phyloP scores from a whole-genome alignment of 1,140 invertebrate species.

The Arion vulgaris region DNA sequence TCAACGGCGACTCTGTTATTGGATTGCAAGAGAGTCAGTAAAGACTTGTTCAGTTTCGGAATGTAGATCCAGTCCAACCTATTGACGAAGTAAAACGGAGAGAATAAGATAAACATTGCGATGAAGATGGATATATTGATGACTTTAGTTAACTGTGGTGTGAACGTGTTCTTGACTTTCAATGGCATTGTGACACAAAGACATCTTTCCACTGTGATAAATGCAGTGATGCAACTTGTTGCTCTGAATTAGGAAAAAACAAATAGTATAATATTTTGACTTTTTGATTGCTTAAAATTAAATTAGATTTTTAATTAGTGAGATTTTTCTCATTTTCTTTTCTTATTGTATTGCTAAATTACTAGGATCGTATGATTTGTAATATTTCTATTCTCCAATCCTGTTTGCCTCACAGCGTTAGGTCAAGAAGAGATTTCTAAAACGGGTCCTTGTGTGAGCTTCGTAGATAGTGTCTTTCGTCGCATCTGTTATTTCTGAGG shows the following conservation, averaged over 20 bases:
- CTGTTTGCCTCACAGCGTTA: too few relatives aligned
- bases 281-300: too few relatives aligned
- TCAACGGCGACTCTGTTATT: neutral
- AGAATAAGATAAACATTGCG: neutral
- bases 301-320: too few relatives aligned
- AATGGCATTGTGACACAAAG: constrained; percentile 11
- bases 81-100: neutral
- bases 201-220: constrained; percentile 8
- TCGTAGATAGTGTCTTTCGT: too few relatives aligned
- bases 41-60: neutral
- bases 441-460: too few relatives aligned
- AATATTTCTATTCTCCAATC: too few relatives aligned
- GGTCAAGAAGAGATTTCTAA: too few relatives aligned
- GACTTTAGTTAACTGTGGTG: neutral
- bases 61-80: neutral
- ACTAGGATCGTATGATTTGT: too few relatives aligned
- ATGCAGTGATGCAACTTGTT: constrained; percentile 8
- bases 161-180: neutral
- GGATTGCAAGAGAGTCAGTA: neutral
- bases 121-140: neutral
- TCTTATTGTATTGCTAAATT: too few relatives aligned
- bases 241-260: neutral
- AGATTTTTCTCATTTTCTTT: too few relatives aligned
- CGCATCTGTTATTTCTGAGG: too few relatives aligned
- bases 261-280: too few relatives aligned